Evolutionary conservation across 2,888 invertebrate species (phyloP).

Genomic region (Phasia obesa): DNA sequence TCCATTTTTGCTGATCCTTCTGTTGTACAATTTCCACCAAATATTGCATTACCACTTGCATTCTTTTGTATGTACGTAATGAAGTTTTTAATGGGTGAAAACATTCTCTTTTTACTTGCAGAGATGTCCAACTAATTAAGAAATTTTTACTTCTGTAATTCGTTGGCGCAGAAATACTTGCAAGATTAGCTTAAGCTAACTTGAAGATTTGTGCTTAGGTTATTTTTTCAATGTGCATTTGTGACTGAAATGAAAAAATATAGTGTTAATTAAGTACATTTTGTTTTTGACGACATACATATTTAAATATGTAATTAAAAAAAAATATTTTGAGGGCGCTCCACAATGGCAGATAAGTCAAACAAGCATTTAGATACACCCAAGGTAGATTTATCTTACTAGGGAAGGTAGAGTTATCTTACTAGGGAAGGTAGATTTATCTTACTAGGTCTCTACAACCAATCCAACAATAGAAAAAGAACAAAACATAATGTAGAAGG

Average conservation of each 20-base stretch:
- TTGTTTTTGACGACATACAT: too few relatives aligned
- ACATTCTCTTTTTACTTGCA: slow-evolving; percentile 75
- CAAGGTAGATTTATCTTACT: too few relatives aligned
- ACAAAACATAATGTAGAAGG: too few relatives aligned
- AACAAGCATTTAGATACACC: too few relatives aligned
- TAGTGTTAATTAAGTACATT: too few relatives aligned
- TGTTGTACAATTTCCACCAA: slow-evolving; percentile 75
- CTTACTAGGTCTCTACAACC: too few relatives aligned
- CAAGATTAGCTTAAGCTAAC: slow-evolving; percentile 39
- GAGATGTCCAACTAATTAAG: slow-evolving; percentile 16
- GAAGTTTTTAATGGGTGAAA: slow-evolving; percentile 81
- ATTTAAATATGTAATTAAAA: too few relatives aligned
- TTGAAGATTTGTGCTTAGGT: background rate
- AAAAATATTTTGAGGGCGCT: too few relatives aligned
- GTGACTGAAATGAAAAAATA: slow-evolving; percentile 2
- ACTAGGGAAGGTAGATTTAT: too few relatives aligned
- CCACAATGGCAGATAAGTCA: too few relatives aligned
- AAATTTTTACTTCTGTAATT: background rate
- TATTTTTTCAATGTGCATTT: background rate
- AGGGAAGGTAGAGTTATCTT: too few relatives aligned
- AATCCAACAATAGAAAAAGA: too few relatives aligned
- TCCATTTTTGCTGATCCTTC: slow-evolving; percentile 60
- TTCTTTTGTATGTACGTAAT: slow-evolving; percentile 82
- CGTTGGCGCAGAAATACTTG: background rate
- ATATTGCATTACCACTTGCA: slow-evolving; percentile 79